phyloP scores from a whole-genome alignment of 2,888 invertebrate species.

The Chloromyia formosa region DNA sequence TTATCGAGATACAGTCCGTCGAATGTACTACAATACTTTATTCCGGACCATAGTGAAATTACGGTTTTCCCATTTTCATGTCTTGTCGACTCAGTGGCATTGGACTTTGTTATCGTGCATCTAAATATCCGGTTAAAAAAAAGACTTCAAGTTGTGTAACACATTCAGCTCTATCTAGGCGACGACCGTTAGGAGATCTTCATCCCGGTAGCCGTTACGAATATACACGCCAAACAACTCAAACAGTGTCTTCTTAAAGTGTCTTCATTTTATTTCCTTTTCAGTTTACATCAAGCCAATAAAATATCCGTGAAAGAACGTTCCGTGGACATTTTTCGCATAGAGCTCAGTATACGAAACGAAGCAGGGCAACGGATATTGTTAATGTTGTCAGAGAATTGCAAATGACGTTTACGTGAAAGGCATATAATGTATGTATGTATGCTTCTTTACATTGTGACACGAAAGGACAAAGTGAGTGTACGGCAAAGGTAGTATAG shows the following conservation, averaged over 20 bases:
- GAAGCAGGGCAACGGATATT: neutral
- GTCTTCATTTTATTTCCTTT: constrained; percentile 35
- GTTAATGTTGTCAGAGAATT: neutral
- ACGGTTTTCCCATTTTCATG: constrained; percentile 20
- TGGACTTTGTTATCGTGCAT: constrained; percentile 17
- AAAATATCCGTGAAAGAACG: constrained; percentile 24
- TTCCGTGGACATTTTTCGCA: neutral
- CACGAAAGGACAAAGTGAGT: neutral
- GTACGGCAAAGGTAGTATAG: no score
- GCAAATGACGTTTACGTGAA: constrained; percentile 17
- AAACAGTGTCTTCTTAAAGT: constrained; percentile 8
- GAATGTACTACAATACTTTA: constrained; percentile 17
- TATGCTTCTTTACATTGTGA: neutral
- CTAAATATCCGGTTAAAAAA: constrained; percentile 23
- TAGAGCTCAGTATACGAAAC: neutral
- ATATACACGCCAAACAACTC: constrained; percentile 1
- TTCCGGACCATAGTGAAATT: constrained; percentile 12
- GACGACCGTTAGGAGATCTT: constrained; percentile 6
- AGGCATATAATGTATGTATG: neutral
- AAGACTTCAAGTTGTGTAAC: constrained; percentile 26
- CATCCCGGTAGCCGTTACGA: no score
- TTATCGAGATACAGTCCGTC: neutral
- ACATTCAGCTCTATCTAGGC: constrained; percentile 11
- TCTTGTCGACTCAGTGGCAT: neutral
- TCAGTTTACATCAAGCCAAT: constrained; percentile 32